These are phyloP conservation scores for Craniophora ligustri DNA, from an alignment of 2,888 invertebrate genomes.

Conservation along the genomic window DNA sequence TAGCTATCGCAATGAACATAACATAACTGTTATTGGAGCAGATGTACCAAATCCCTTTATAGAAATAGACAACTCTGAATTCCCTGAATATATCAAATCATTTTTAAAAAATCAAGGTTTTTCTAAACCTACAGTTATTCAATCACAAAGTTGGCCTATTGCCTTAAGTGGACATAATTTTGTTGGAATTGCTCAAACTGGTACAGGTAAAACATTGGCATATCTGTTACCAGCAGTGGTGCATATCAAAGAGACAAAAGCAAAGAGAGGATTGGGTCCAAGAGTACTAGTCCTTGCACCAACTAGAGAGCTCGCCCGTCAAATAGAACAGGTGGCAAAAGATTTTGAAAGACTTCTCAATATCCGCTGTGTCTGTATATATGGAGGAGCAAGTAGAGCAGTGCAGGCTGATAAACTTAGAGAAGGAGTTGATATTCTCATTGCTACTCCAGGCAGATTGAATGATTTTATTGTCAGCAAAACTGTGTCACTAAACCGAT, in stretches of 20 bases:
- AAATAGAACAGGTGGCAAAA: constrained; percentile 93
- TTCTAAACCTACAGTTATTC: constrained; percentile 93
- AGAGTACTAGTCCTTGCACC: constrained; percentile 94
- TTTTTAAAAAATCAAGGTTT: constrained; percentile 90
- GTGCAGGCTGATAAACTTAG: constrained; percentile 90
- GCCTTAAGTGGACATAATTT: constrained; percentile 93
- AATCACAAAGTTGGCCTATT: constrained; percentile 95
- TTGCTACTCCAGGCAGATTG: constrained; percentile 96
- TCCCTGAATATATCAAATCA: constrained; percentile 92
- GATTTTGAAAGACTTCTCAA: constrained; percentile 92
- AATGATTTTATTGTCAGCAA: constrained; percentile 94
- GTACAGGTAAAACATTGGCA: constrained; percentile 93
- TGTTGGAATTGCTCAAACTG: constrained; percentile 95
- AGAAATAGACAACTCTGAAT: constrained; percentile 92
- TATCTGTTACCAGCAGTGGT: constrained; percentile 94
- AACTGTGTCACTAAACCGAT: constrained; percentile 91
- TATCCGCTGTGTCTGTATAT: constrained; percentile 94
- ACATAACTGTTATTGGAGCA: constrained; percentile 92
- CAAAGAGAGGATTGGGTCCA: constrained; percentile 93
- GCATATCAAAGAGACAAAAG: constrained; percentile 93
- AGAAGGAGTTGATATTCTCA: constrained; percentile 94
- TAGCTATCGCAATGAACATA: constrained; percentile 90
- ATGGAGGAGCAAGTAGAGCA: constrained; percentile 94
- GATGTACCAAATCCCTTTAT: constrained; percentile 92
- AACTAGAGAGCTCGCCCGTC: constrained; percentile 93